These are phyloP conservation scores for Rhinogobius similis DNA, from an alignment of 2,113 vertebrate species.

Conservation along the genomic window DNA sequence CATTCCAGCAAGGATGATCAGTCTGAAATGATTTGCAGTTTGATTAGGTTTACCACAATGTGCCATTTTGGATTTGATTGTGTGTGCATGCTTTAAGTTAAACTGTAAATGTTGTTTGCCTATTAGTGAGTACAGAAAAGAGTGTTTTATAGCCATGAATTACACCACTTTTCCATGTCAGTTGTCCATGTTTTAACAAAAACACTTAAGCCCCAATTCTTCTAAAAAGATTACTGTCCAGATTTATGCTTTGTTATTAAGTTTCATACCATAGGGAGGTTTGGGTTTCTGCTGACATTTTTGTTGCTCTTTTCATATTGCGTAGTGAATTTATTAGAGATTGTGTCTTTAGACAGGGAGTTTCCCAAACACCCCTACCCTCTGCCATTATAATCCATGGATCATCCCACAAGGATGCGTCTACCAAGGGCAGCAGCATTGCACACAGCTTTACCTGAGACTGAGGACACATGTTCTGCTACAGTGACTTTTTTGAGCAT, in stretches of 20 bases:
- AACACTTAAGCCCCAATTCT: conserved; percentile 27
- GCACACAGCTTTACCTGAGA: conserved; percentile 41
- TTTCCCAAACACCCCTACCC: conserved; percentile 44
- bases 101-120: conserved; percentile 46
- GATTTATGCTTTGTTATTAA: conserved; percentile 54
- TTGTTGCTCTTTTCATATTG: conserved; percentile 48
- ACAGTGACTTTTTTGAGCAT: no score
- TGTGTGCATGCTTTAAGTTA: conserved; percentile 36
- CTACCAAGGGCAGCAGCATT: conserved; percentile 25
- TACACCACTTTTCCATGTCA: conserved; percentile 37
- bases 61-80: conserved; percentile 65
- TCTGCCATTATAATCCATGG: conserved; percentile 34
- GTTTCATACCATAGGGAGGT: conserved; percentile 32
- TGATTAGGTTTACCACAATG: conserved; percentile 68
- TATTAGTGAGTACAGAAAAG: conserved; percentile 21
- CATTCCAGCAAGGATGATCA: conserved; percentile 53
- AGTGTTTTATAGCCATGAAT: conserved; percentile 13
- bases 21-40: conserved; percentile 70
- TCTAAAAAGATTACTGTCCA: conserved; percentile 28
- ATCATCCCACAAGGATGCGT: conserved; percentile 39
- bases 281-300: conserved; percentile 56
- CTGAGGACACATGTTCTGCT: no score
- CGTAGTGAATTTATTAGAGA: conserved; percentile 44
- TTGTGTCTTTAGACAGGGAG: conserved; percentile 47
- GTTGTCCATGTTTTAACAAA: conserved; percentile 18